Evolutionary conservation across 2,888 invertebrate species (phyloP), one percentile per base, ranked within the genome.

Genomic region (Anagyrus pseudococci): DNA sequence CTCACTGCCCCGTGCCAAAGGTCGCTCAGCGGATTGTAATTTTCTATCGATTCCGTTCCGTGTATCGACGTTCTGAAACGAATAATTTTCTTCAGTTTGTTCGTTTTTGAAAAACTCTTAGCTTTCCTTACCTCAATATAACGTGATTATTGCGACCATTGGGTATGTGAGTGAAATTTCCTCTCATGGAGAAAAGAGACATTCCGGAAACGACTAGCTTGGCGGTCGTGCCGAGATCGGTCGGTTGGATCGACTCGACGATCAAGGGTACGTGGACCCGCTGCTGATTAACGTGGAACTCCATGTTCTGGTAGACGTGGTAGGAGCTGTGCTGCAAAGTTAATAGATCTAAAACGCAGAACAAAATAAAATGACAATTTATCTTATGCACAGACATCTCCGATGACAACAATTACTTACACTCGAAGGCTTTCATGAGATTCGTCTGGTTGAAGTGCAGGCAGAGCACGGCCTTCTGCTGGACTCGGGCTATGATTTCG

Each of bases 391-490:
- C 10, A 40, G n/a, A 40, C 19, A 57, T 17, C 37, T 57, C n/a
- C 22, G 58, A 52, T n/a, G n/a, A n/a, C n/a, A n/a, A n/a, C n/a
- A n/a, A n/a, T n/a, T n/a, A 83, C 85, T 84, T 76, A 90, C 90
- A 84, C 67, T 87, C 85, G 50, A 86, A 83, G 29, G 87, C 85
- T 59, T 84, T 85, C 46, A 85, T 83, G 66, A 89, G 88, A 49
- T 85, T 84, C 0, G 87, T 85, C 67, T 88, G 85, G 72, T 90
- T 89, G 59, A 89, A 80, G 69, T 89, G 88, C 22, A 87, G 85
- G 0, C 88, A 88, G 37, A 87, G 83, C 0, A 91, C 86, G 0
- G 88, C 86, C 73, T 88, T 89, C 25, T 87, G 87, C 67, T 89
- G 88, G 67, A 88, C 83, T 71, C 88, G 87, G 0, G 87, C 78